Base-by-base conservation (phyloP, 64 coral and sea anemone species). In the Actinia tenebrosa region DNA sequence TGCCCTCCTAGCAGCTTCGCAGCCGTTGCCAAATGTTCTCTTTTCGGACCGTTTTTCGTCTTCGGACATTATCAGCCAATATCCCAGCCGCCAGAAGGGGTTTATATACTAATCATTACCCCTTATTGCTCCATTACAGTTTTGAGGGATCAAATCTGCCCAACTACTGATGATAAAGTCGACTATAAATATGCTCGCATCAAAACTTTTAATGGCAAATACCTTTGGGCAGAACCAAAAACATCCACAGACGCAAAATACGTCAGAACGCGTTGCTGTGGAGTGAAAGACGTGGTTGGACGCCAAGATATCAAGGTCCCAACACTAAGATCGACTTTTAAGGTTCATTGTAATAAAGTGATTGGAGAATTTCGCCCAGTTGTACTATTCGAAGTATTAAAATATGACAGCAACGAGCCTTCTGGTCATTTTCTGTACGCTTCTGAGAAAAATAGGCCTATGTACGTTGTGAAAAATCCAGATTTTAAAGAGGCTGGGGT, bases 111-210 rank as follows among this genome's bases (percentile, higher is more conserved):
- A 37, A 37, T 18, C 60, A n/a, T 15, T 20, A 37, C n/a, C 2
- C 37, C 11, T 14, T 85, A 0, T 14, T 5, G 79, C 53, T 87
- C 7, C 44, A 27, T 78, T 45, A 0, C 47, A 87, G 86, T n/a
- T 19, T 79, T 87, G 56, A 72, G 75, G 30, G 44, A 60, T 16
- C 86, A 87, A 44, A 61, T 87, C 16, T 87, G 86, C 20, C 69
- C 86, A 54, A 87, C 58, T 14, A 0, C 66, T 19, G 45, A 72
- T 69, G 77, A 66, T 20, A 20, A 27, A 3, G 19, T n/a, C 19
- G 52, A 88, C 30, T 59, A 61, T 18, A 88, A 80, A 88, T 88
- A 88, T 79, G 87, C 64, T 14, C 87, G 87, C 27, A 88, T 88
- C 87, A 88, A 78, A 60, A 88, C 77, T 16, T 88, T 17, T 55